Evolutionary conservation across 2,797 vertebrate genomes (phyloP).

Genomic region (Poeciliopsis infans): DNA sequence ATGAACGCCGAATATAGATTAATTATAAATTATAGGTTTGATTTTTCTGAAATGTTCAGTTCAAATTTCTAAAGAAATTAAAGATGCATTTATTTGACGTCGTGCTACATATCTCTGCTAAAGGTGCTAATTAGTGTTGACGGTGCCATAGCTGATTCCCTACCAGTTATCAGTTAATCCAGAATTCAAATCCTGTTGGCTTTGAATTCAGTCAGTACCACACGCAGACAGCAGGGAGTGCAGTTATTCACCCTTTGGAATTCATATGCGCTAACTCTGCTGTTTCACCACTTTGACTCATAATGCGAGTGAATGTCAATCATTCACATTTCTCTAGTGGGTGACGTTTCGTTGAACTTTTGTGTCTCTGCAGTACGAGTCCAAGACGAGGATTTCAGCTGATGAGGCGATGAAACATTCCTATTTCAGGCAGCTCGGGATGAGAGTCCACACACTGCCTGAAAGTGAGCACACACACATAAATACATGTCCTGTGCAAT

Average conservation of each 20-base stretch:
- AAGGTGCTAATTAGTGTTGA: background rate
- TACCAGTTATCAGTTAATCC: background rate
- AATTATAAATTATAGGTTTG: background rate
- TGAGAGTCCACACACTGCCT: conserved; percentile 88
- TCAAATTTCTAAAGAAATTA: background rate
- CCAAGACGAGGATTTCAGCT: conserved; percentile 96
- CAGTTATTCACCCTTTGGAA: background rate
- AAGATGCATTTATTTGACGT: background rate
- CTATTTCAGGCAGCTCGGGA: conserved; percentile 95
- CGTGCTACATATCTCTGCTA: background rate
- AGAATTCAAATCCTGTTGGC: background rate
- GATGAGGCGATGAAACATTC: conserved; percentile 97
- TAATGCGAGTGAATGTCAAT: background rate
- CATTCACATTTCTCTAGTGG: background rate
- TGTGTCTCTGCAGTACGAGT: conserved; percentile 86
- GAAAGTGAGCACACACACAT: conserved; percentile 86
- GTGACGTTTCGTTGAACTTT: conserved; percentile 18
- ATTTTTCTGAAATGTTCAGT: background rate
- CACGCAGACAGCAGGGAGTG: conserved; percentile 57
- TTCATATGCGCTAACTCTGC: background rate
- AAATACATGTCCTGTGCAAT: background rate
- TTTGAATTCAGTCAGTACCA: conserved; percentile 23
- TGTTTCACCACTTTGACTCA: background rate
- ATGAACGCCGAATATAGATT: background rate
- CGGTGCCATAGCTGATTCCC: background rate